A percentile compares a stretch with the other conserved stretches of the same genome.
Evolutionary conservation across 1,140 invertebrate species (phyloP).

Genomic region (Aphaenogaster floridana): DNA sequence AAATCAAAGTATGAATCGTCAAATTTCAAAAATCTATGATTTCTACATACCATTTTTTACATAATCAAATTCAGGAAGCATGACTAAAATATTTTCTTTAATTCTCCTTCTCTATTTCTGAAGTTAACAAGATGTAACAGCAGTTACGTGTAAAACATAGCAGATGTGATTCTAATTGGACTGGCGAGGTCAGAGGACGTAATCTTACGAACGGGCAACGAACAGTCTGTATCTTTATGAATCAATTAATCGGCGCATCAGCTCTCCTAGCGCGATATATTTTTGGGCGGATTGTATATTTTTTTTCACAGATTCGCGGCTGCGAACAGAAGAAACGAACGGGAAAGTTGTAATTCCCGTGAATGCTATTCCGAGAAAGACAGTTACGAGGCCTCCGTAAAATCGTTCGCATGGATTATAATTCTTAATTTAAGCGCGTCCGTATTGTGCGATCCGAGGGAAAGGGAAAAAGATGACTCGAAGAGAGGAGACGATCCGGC

Average conservation of each 20-base stretch:
- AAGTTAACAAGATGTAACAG: slow-evolving; percentile 12
- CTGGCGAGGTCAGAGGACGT: slow-evolving; percentile 3
- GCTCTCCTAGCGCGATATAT: slow-evolving; percentile 28
- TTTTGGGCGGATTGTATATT: slow-evolving; percentile 49
- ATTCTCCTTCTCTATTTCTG: neutral
- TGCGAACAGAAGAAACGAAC: neutral
- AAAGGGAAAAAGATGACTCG: neutral
- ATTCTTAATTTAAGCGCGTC: slow-evolving; percentile 28
- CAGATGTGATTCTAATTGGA: slow-evolving; percentile 35
- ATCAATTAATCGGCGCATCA: slow-evolving; percentile 39
- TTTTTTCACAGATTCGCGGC: neutral
- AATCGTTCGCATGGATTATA: slow-evolving; percentile 6
- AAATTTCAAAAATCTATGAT: neutral
- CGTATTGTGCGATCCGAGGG: neutral
- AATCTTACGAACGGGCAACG: slow-evolving; percentile 24
- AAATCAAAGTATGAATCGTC: neutral
- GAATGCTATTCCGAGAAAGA: slow-evolving; percentile 34
- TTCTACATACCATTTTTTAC: neutral
- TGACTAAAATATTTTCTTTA: neutral
- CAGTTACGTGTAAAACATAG: neutral
- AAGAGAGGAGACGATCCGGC: neutral
- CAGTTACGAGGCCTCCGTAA: slow-evolving; percentile 29
- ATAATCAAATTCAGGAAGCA: neutral
- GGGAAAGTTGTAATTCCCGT: slow-evolving; percentile 33
- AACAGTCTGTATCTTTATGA: slow-evolving; percentile 8